These are phyloP conservation scores for Pristionchus exspectatus DNA, from an alignment of 2,888 invertebrate genomes.

Conservation along the genomic window DNA sequence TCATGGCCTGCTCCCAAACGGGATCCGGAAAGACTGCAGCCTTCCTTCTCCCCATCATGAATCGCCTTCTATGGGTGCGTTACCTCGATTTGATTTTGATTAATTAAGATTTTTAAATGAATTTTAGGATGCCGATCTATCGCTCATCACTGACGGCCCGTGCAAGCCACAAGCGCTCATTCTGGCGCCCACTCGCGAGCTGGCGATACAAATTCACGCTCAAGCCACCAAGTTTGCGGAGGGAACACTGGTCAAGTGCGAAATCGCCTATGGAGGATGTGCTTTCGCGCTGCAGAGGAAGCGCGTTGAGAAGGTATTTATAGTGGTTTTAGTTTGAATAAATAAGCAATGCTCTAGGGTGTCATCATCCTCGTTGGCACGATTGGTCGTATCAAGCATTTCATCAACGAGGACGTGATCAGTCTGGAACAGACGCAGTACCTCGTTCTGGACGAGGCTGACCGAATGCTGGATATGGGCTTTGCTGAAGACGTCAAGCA, in stretches of 20 bases:
- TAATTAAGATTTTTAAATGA: neutral
- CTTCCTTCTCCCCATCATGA: conserved; percentile 75
- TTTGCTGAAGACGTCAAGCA: neutral
- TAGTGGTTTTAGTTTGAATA: too few relatives aligned
- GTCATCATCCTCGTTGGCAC: conserved; percentile 26
- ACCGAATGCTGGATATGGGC: conserved; percentile 51
- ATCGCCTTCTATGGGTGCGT: conserved; percentile 65
- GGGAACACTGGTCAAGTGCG: conserved; percentile 63
- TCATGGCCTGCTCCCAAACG: conserved; percentile 98
- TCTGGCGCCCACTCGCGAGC: conserved; percentile 92
- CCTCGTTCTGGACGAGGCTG: conserved; percentile 39
- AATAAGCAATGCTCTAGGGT: neutral
- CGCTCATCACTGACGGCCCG: conserved; percentile 60
- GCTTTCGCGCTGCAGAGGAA: too few relatives aligned
- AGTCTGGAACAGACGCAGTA: neutral
- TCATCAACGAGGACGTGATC: conserved; percentile 33
- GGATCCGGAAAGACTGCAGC: conserved; percentile 91
- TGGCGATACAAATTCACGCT: conserved; percentile 90
- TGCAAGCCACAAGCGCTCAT: conserved; percentile 82
- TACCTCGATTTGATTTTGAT: neutral
- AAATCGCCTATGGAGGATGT: conserved; percentile 64
- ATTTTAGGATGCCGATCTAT: conserved; percentile 58
- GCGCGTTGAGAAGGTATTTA: too few relatives aligned
- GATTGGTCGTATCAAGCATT: conserved; percentile 22
- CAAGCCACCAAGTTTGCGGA: conserved; percentile 89